Conservation (phyloP, 2,113 vertebrate species). For the Gadus chalcogrammus region DNA sequence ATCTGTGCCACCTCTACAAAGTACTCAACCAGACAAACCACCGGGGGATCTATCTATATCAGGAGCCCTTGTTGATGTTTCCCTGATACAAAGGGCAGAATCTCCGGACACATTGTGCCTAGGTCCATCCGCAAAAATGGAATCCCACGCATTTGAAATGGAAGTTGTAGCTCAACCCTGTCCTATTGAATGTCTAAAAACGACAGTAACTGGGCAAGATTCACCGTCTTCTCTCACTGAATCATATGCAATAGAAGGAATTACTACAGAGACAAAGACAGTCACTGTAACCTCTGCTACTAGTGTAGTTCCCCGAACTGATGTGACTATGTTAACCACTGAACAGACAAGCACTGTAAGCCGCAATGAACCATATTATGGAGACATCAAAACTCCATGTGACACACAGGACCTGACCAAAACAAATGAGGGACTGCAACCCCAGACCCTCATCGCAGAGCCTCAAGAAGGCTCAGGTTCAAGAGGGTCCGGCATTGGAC, state of each 20-base stretch:
- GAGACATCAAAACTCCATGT: slow-evolving; percentile 51
- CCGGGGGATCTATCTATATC: slow-evolving; percentile 34
- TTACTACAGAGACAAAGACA: slow-evolving; percentile 36
- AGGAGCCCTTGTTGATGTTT: slow-evolving; percentile 69
- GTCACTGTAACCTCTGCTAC: slow-evolving; percentile 34
- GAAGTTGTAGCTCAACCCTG: slow-evolving; percentile 63
- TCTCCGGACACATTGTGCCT: slow-evolving; percentile 47
- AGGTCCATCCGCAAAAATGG: slow-evolving; percentile 58
- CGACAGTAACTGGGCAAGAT: slow-evolving; percentile 43
- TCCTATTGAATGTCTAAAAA: slow-evolving; percentile 68
- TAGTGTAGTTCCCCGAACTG: slow-evolving; percentile 41
- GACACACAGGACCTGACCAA: slow-evolving; percentile 33
- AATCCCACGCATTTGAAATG: slow-evolving; percentile 52
- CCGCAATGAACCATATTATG: slow-evolving; percentile 41
- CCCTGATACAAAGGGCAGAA: slow-evolving; percentile 72
- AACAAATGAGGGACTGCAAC: slow-evolving; percentile 32
- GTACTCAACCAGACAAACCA: slow-evolving; percentile 18
- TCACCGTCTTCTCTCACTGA: slow-evolving; percentile 20
- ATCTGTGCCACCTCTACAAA: slow-evolving; percentile 24
- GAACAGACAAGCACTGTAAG: slow-evolving; percentile 50
- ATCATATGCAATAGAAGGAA: slow-evolving; percentile 18
- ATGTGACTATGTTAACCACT: slow-evolving; percentile 40
- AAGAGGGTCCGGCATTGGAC: background rate
- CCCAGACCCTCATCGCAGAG: slow-evolving; percentile 20
- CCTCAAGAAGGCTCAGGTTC: slow-evolving; percentile 31